A percentile compares a stretch with the other conserved stretches of the same genome.
phyloP scores from a whole-genome alignment of 2,888 invertebrate genomes.

The Chironomus tentans region DNA sequence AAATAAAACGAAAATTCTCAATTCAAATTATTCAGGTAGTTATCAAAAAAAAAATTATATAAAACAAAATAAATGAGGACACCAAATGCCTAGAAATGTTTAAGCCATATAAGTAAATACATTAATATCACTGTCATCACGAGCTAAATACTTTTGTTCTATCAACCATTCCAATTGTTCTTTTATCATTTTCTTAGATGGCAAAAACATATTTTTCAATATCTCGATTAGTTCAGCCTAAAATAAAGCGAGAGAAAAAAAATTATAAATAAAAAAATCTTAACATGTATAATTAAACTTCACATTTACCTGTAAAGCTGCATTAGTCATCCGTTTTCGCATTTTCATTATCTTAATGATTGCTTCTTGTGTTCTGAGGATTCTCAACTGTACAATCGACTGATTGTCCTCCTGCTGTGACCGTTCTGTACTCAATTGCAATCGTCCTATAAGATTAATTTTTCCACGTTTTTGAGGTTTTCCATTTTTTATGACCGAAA shows the following conservation, averaged over 20 bases:
- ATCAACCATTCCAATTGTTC: slow-evolving; percentile 99
- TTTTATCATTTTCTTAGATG: slow-evolving; percentile 98
- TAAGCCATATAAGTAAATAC: slow-evolving; percentile 97
- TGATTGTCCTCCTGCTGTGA: slow-evolving; percentile 97
- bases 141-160: slow-evolving; percentile 94
- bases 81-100: slow-evolving; percentile 29
- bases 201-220: slow-evolving; percentile 97
- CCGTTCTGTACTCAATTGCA: slow-evolving; percentile 90
- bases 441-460: slow-evolving; percentile 89
- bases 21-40: background rate
- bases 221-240: slow-evolving; percentile 94
- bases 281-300: too few relatives aligned
- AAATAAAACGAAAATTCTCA: too few relatives aligned
- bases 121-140: slow-evolving; percentile 96
- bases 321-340: slow-evolving; percentile 89
- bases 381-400: slow-evolving; percentile 93
- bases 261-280: too few relatives aligned
- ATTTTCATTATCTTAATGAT: slow-evolving; percentile 99
- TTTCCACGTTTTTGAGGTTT: slow-evolving; percentile 92
- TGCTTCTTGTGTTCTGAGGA: slow-evolving; percentile 89
- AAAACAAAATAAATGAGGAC: background rate
- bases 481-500: slow-evolving; percentile 88
- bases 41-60: background rate
- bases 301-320: slow-evolving; percentile 67
- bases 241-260: slow-evolving; percentile 31